Base-by-base conservation (phyloP, 1,140 invertebrate species). In the Varroa destructor region DNA sequence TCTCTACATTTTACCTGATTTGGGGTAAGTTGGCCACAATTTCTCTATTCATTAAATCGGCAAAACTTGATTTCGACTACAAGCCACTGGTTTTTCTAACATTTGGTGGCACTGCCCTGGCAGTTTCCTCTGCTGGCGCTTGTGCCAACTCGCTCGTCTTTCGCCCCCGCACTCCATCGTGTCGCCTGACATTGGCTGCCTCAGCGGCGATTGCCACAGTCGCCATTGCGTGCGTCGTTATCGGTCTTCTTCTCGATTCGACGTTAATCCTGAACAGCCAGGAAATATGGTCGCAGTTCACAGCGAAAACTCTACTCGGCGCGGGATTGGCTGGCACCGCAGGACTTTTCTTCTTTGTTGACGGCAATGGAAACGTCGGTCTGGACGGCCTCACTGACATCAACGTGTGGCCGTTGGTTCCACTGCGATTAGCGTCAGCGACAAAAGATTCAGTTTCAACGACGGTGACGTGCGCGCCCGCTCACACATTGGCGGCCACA, bases 1-100 rank as follows among this genome's bases (percentile, higher is more conserved):
- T 67, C 8, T 1, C 61, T 1, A 25, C 14, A 5, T 67, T 67
- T 37, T 67, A 67, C 37, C 37, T 67, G 3, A 40, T 67, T 25
- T 67, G 61, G 61, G 61, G 61, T 12, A 67, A 67, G 36, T 3
- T 67, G 61, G 61, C 61, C 1, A 67, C 61, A 40, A 37, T 67
- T 37, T 14, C 40, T 1, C 46, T 67, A 36, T 37, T 67, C 40
- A 37, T 40, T 12, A 37, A 67, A 67, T 46, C 46, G 12, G 61
- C 46, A 12, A 46, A 67, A 4, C 46, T 67, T 12, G 36, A 37
- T 12, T 12, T 36, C 12, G 61, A 67, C 37, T 67, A 37, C 36
- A 12, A 67, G 46, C 61, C 61, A 14, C 61, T 67, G 14, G 8
- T 67, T 1, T 67, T 67, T 8, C 37, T 67, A 3, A 67, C 61